Base-by-base conservation (phyloP, 2,888 invertebrate genomes). In the Melikaiella ostensackeni region DNA sequence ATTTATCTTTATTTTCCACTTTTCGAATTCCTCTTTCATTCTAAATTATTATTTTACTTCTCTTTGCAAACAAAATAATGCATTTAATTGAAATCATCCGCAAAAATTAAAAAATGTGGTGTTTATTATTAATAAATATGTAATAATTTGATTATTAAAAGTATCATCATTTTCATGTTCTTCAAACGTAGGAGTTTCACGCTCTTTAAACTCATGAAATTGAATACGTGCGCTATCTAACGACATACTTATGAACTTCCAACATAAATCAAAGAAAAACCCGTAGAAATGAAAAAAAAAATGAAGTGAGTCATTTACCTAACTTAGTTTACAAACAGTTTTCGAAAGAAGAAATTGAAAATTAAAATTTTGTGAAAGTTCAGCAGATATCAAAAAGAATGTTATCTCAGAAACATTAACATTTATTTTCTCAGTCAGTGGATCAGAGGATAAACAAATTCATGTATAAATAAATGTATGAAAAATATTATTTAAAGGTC, bases 211-310 rank as follows among this genome's bases (percentile, higher is more conserved):
- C 46, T 50, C 46, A 1, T 50, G 30, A 30, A 50, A 70, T 70
- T 70, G 70, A 70, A 70, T 70, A 70, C 70, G 70, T 30, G 70
- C 70, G 46, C 46, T 70, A 70, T 70, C 70, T 70, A 70, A 70
- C 70, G 70, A 70, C 50, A 70, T 19, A 70, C n/a, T 50, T 50
- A 50, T 30, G 70, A 70, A 70, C 70, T 70, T 50, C 70, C 27
- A 70, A 50, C 30, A 50, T 50, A 27, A 66, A 66, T 46, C 1
- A 24, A 24, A 57, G 4, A n/a, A 50, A 46, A 46, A n/a, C n/a
- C n/a, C n/a, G n/a, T n/a, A n/a, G 8, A n/a, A 50, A 8, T n/a
- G 13, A n/a, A 2, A 50, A n/a, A 42, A 42, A 33, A 33, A 33
- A 33, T 7, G 5, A 33, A 33, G 5, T 33, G 1, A 33, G 6